Base-by-base conservation (phyloP, 1,140 invertebrate species). In the Sycophaga agraensis region DNA sequence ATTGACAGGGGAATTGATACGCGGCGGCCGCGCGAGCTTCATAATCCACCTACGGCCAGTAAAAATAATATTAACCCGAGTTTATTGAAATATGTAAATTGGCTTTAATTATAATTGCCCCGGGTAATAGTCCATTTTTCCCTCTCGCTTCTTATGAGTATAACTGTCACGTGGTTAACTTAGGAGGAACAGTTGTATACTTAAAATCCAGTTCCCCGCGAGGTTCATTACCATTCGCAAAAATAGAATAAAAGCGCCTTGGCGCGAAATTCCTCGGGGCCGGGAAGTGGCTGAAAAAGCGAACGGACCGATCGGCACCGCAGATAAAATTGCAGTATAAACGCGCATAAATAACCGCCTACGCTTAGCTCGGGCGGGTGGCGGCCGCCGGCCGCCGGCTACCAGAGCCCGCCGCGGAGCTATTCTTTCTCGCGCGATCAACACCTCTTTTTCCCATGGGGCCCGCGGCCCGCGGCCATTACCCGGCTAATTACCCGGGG, bases 261-360 rank as follows among this genome's bases (percentile, higher is more conserved):
- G 22, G 19, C 14, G 46, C 22, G 46, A 50, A 50, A 35, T 50
- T 50, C 31, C 48, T 35, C 48, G 17, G 34, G 48, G 31, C 46
- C 31, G 26, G 24, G 12, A 35, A 35, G 35, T 3, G 31, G 14
- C 28, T 26, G 14, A 50, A 50, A 50, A 35, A 50, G 8, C 21
- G 28, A 50, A 17, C 0, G 48, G 35, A 35, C 16, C 14, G 48
- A 50, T 50, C 48, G 14, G 11, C 28, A 50, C 11, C 21, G 16
- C 16, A 34, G 48, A 50, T 50, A 50, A 50, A 50, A 50, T 50
- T 66, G 64, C 64, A 61, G 71, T 71, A 76, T 72, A 76, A 77
- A 76, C 73, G 73, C 75, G 69, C 70, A 73, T 77, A 76, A 78
- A 78, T 77, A 76, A 77, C 73, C 75, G 68, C 75, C 76, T 69